Conservation (phyloP, 2,888 invertebrate species). For the Limenitis camilla region DNA sequence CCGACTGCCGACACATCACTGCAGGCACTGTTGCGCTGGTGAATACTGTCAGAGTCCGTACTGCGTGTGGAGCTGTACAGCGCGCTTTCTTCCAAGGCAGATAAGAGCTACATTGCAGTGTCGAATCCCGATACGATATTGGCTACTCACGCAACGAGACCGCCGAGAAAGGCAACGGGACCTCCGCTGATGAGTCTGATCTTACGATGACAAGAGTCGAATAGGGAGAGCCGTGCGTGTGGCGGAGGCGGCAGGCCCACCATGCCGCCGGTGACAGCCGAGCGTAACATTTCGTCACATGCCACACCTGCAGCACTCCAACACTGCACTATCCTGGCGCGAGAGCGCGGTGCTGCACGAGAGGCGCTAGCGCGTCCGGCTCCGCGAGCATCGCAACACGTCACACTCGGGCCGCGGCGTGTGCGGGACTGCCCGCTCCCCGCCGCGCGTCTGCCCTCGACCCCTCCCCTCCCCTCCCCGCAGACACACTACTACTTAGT, state of each 20-base stretch:
- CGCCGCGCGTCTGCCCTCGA: slow-evolving; percentile 21
- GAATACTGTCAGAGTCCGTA: neutral
- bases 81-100: too few relatives aligned
- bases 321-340: slow-evolving; percentile 46
- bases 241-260: slow-evolving; percentile 59
- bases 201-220: slow-evolving; percentile 83
- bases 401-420: slow-evolving; percentile 47
- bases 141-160: slow-evolving; percentile 81
- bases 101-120: too few relatives aligned
- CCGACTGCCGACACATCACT: neutral
- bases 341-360: slow-evolving; percentile 33
- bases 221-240: slow-evolving; percentile 76
- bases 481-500: slow-evolving; percentile 20
- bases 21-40: neutral
- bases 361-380: slow-evolving; percentile 61
- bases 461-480: slow-evolving; percentile 27
- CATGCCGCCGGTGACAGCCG: slow-evolving; percentile 66
- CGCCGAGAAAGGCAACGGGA: slow-evolving; percentile 78
- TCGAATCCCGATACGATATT: neutral
- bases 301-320: slow-evolving; percentile 19
- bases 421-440: slow-evolving; percentile 60
- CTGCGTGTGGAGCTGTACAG: too few relatives aligned
- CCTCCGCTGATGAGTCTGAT: slow-evolving; percentile 81
- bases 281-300: slow-evolving; percentile 47
- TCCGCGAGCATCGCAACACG: slow-evolving; percentile 74